A percentile compares a stretch with the other conserved stretches of the same genome.
These are phyloP conservation scores for Chromoteleia sp. DNA, from an alignment of 2,888 invertebrate genomes.

Conservation along the genomic window DNA sequence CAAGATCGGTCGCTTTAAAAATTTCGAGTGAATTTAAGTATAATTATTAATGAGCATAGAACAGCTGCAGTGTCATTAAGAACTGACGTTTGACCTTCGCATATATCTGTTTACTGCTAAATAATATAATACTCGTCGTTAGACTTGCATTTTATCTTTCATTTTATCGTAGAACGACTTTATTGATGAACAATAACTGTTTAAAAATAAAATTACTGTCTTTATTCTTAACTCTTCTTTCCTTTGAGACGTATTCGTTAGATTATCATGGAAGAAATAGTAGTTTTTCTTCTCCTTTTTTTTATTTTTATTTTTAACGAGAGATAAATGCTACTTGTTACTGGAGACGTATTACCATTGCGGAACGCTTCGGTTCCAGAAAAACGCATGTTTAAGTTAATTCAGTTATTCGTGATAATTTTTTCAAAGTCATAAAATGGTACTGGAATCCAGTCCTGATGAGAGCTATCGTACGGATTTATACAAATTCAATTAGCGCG, in stretches of 20 bases:
- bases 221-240: constrained; percentile 4
- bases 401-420: too few relatives aligned
- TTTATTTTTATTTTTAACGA: background rate
- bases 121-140: constrained; percentile 37
- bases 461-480: too few relatives aligned
- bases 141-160: constrained; percentile 31
- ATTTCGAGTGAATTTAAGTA: constrained; percentile 2
- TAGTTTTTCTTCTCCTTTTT: constrained; percentile 2
- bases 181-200: constrained; percentile 41
- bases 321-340: constrained; percentile 8
- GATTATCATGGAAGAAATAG: constrained; percentile 34
- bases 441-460: too few relatives aligned
- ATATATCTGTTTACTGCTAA: constrained; percentile 34
- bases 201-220: constrained; percentile 22
- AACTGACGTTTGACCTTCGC: constrained; percentile 51
- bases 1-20: too few relatives aligned
- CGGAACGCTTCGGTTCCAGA: too few relatives aligned
- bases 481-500: too few relatives aligned
- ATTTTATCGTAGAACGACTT: background rate
- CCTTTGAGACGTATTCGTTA: constrained; percentile 23
- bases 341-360: background rate
- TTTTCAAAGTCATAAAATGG: too few relatives aligned
- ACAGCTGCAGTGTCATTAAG: constrained; percentile 41
- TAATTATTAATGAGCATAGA: constrained; percentile 32
- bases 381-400: too few relatives aligned